Percentiles rank a stretch among this genome's conserved stretches.
Evolutionary conservation across 2,888 invertebrate species (phyloP).

Genomic region (Abrostola tripartita): DNA sequence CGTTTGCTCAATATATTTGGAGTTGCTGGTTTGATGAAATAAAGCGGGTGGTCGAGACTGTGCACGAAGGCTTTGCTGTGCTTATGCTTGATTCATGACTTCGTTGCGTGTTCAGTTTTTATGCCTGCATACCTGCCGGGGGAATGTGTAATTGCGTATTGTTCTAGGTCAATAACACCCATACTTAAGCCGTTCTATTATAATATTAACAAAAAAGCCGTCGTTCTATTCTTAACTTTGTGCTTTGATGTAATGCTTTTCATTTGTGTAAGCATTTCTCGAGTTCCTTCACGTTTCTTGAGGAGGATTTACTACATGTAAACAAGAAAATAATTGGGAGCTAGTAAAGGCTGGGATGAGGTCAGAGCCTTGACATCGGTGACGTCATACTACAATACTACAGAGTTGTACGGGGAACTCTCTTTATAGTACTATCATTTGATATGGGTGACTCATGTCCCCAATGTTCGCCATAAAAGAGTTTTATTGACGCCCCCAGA

Average conservation of each 20-base stretch:
- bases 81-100: slow-evolving; percentile 44
- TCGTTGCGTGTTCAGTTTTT: slow-evolving; percentile 46
- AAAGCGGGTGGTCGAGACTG: slow-evolving; percentile 8
- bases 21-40: slow-evolving; percentile 5
- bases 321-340: slow-evolving; percentile 22
- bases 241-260: slow-evolving; percentile 1
- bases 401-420: slow-evolving; percentile 22
- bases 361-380: slow-evolving; percentile 33
- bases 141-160: slow-evolving; percentile 55
- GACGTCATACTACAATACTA: slow-evolving; percentile 43
- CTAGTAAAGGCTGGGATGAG: slow-evolving; percentile 19
- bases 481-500: slow-evolving; percentile 3
- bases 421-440: slow-evolving; percentile 22
- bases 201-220: slow-evolving; percentile 29
- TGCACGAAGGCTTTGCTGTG: slow-evolving; percentile 26
- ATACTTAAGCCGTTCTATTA: slow-evolving; percentile 17
- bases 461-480: slow-evolving; percentile 5
- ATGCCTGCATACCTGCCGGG: slow-evolving; percentile 42
- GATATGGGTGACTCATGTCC: slow-evolving; percentile 22
- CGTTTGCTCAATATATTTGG: slow-evolving; percentile 15
- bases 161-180: slow-evolving; percentile 56
- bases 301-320: slow-evolving; percentile 19
- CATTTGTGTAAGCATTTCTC: neutral
- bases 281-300: slow-evolving; percentile 10
- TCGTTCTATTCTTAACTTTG: slow-evolving; percentile 14